Percentiles rank a stretch among this genome's conserved stretches.
Evolutionary conservation across 2,888 invertebrate species (phyloP).

Genomic region (Hirtodrosophila trivittata): DNA sequence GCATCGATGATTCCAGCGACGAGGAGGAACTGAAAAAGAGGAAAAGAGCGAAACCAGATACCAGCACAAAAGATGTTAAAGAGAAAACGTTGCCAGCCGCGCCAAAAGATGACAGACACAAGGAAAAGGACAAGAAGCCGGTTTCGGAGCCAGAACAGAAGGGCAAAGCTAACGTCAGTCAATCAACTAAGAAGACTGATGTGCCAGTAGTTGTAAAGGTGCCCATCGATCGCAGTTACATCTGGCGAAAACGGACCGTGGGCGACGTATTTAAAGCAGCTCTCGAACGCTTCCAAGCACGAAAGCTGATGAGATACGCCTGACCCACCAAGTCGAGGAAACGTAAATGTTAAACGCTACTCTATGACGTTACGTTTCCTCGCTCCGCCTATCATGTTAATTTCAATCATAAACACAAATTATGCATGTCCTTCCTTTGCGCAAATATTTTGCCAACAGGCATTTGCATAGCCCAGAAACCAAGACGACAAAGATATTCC

Average conservation of each 20-base stretch:
- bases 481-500: conserved; percentile 50
- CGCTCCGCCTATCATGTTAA: too few relatives aligned
- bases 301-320: conserved; percentile 85
- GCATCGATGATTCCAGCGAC: conserved; percentile 85
- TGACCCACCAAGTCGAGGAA: conserved; percentile 8
- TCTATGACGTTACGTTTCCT: too few relatives aligned
- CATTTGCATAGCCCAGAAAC: conserved; percentile 43
- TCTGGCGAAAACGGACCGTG: conserved; percentile 94
- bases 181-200: not conserved
- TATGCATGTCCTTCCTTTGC: conserved; percentile 28
- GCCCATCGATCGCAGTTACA: conserved; percentile 74
- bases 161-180: conserved; percentile 6
- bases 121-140: conserved; percentile 6
- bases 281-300: conserved; percentile 89
- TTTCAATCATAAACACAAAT: conserved; percentile 14
- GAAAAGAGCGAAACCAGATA: too few relatives aligned
- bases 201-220: conserved; percentile 21
- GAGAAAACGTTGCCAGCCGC: not conserved
- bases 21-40: conserved; percentile 75
- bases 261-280: conserved; percentile 91
- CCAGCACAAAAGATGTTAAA: too few relatives aligned
- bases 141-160: conserved; percentile 34
- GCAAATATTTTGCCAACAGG: conserved; percentile 42
- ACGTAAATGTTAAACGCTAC: too few relatives aligned
- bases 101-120: not conserved